Evolutionary conservation across 2,113 vertebrate genomes (phyloP).

Genomic region (Pseudopodoces humilis): DNA sequence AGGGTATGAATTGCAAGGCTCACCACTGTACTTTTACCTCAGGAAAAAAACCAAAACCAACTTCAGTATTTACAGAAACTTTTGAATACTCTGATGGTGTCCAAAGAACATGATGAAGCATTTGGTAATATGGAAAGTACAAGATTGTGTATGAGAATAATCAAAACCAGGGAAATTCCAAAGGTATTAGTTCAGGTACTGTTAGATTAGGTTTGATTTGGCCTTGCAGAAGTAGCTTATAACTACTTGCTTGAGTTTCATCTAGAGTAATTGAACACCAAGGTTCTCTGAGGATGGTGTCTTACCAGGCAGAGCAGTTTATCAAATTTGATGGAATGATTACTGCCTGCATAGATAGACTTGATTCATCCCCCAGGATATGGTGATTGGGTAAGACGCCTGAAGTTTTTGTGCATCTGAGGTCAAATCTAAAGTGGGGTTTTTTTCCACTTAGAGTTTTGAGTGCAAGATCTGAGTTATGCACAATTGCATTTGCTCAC

Average conservation of each 20-base stretch:
- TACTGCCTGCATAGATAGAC: neutral
- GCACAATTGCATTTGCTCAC: neutral
- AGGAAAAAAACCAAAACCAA: neutral
- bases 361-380: neutral
- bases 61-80: neutral
- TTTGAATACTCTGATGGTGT: neutral
- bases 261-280: neutral
- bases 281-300: neutral
- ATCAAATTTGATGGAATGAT: neutral
- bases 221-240: too few relatives aligned
- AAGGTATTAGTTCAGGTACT: neutral
- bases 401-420: neutral
- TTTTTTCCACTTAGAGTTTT: neutral
- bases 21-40: neutral
- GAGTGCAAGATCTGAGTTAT: neutral
- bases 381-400: neutral
- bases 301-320: neutral
- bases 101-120: neutral
- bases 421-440: neutral
- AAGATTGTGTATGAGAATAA: neutral
- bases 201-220: neutral
- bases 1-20: neutral
- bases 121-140: neutral
- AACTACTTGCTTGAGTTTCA: neutral
- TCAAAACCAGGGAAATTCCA: neutral